Percentiles rank a stretch among this genome's conserved stretches.
These are phyloP conservation scores for Callorhinus ursinus DNA, from an alignment of 2,113 vertebrate genomes.

Conservation along the genomic window DNA sequence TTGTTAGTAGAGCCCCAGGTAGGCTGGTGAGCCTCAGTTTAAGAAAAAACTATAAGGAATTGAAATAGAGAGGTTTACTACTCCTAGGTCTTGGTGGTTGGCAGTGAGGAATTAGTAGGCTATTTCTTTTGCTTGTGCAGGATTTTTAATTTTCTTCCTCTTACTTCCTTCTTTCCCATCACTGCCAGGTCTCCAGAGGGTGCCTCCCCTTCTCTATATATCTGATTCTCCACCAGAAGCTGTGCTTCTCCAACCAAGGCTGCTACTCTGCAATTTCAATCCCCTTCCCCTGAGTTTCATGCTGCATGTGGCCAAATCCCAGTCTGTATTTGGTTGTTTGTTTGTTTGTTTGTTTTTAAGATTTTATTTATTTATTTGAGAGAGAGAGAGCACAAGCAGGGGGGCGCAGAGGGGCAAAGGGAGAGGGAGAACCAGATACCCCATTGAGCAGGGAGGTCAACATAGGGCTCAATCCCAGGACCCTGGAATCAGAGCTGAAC, in stretches of 20 bases:
- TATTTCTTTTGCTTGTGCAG: not conserved
- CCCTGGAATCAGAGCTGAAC: not conserved
- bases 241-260: not conserved
- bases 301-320: too few relatives aligned
- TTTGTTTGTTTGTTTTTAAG: too few relatives aligned
- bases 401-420: not conserved
- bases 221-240: not conserved
- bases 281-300: too few relatives aligned
- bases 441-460: not conserved
- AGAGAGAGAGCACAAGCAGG: not conserved
- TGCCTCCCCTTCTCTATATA: not conserved
- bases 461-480: not conserved
- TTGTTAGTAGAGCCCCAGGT: not conserved
- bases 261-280: too few relatives aligned
- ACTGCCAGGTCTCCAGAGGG: too few relatives aligned
- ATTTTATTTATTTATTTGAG: not conserved
- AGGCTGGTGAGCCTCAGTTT: not conserved
- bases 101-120: too few relatives aligned
- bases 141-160: not conserved
- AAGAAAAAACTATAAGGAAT: not conserved
- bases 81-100: not conserved
- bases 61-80: not conserved
- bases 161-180: not conserved
- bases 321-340: not conserved
- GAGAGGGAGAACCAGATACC: not conserved